Evolutionary conservation across 2,888 invertebrate genomes (phyloP), one percentile per base, ranked within the genome.

Genomic region (Embidobia sp.): DNA sequence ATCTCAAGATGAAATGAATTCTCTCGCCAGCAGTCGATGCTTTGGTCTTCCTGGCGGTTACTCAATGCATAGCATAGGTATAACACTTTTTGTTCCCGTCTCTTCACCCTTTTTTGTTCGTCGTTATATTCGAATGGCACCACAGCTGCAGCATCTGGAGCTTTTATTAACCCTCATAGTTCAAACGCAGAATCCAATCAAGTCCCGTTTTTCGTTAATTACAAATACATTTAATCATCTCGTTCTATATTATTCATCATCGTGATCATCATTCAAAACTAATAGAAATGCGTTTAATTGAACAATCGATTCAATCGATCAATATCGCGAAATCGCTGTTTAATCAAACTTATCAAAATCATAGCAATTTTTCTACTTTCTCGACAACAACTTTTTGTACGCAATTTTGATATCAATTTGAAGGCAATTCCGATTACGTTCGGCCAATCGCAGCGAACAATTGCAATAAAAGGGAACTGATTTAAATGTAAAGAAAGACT

Each of bases 101-200:
- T 29, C 42, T 40, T 44, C 51, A 27, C 69, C 69, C 57, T 59
- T 70, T 69, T 70, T 70, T 67, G 61, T 70, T 61, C 70, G 11
- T 51, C 55, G 51, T 51, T 55, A 55, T n/a, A n/a, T n/a, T n/a
- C 67, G 44, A 70, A 70, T 69, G 49, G 53, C 61, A 53, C 61
- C 70, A 53, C 70, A 70, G 61, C 70, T 61, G 70, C 61, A 46
- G 44, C 70, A 70, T 70, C 70, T 61, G 70, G 51, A 40, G 59
- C 53, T 51, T 61, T 70, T 70, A 61, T 70, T 70, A 70, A 70
- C 70, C 70, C 70, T 61, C 61, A 31, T 46, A 53, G 70, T 46
- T 70, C 33, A 53, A 61, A 22, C 33, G 33, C 44, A 22, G 35
- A 61, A 27, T 51, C 44, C 51, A 61, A 61, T 70, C 40, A 51